phyloP scores from a whole-genome alignment of 1,140 invertebrate genomes.

The Diorhabda sublineata region DNA sequence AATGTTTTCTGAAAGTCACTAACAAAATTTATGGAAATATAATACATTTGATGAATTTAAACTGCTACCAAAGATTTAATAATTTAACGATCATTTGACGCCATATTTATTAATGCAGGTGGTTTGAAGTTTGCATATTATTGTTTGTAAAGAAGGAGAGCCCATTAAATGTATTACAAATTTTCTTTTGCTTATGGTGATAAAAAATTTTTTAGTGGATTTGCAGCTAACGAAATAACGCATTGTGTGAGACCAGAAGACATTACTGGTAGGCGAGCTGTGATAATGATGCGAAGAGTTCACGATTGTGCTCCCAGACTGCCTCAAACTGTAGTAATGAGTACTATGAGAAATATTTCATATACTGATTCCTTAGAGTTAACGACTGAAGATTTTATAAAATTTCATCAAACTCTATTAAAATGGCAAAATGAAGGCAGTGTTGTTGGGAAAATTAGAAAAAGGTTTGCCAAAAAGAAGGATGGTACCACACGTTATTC shows the following conservation, averaged over 20 bases:
- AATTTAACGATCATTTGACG: no score
- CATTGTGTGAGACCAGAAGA: conserved; percentile 57
- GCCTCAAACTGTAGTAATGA: neutral
- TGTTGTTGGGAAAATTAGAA: conserved; percentile 3
- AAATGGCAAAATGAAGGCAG: neutral
- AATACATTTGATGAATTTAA: no score
- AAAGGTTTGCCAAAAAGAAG: neutral
- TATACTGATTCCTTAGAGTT: neutral
- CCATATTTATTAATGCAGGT: no score
- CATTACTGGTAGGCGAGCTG: conserved; percentile 50
- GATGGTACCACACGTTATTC: neutral
- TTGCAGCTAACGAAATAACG: conserved; percentile 56
- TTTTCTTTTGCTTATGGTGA: no score
- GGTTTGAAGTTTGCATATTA: no score
- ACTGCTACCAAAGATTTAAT: no score
- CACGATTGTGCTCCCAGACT: conserved; percentile 26
- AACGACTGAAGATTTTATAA: conserved; percentile 5
- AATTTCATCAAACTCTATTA: neutral
- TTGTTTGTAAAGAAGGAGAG: no score
- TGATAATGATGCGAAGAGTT: conserved; percentile 51
- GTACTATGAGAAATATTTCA: neutral
- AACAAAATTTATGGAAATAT: no score
- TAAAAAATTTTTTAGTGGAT: conserved; percentile 48
- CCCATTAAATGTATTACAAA: no score
- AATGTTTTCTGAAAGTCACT: no score